A percentile compares a stretch with the other conserved stretches of the same genome.
Conservation (phyloP, 2,113 vertebrate genomes). For the Brevimyrus niger region DNA sequence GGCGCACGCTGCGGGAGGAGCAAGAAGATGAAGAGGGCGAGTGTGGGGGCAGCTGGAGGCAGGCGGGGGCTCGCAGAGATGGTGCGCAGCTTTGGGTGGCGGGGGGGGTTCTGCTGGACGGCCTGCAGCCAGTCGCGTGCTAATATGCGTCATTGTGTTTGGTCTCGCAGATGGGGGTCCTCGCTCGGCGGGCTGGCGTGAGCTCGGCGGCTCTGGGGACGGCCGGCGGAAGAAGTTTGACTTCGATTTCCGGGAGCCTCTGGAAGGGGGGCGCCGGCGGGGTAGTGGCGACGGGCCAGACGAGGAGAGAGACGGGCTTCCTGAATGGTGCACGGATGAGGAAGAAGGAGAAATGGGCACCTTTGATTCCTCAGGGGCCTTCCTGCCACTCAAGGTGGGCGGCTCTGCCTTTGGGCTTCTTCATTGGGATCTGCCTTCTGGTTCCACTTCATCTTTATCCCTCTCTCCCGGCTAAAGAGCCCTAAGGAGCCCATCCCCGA, state of each 20-base stretch:
- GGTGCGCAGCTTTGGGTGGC: conserved; percentile 25
- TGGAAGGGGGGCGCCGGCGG: conserved; percentile 48
- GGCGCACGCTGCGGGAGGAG: conserved; percentile 66
- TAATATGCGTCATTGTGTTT: neutral
- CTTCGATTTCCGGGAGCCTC: conserved; percentile 63
- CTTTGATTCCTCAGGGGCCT: conserved; percentile 69
- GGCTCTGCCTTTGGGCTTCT: no score
- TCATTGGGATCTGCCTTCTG: no score
- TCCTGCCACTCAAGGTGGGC: conserved; percentile 66
- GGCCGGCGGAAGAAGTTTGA: conserved; percentile 65
- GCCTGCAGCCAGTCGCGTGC: neutral
- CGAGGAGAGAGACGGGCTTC: conserved; percentile 66
- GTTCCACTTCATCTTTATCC: neutral
- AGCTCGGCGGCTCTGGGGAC: conserved; percentile 42
- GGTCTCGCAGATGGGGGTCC: conserved; percentile 55
- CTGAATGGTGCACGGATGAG: conserved; percentile 69
- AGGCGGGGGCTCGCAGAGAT: conserved; percentile 50
- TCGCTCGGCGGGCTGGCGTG: conserved; percentile 70
- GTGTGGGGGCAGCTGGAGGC: conserved; percentile 49
- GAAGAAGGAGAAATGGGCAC: conserved; percentile 74
- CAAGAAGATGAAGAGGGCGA: conserved; percentile 57
- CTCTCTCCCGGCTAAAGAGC: conserved; percentile 49
- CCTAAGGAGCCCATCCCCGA: conserved; percentile 60
- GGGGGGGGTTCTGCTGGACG: neutral
- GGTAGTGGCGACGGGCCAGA: conserved; percentile 54